Percentiles rank a stretch among this genome's conserved stretches.
Evolutionary conservation across 2,888 invertebrate genomes (phyloP).

Genomic region (Rhagonycha lutea): DNA sequence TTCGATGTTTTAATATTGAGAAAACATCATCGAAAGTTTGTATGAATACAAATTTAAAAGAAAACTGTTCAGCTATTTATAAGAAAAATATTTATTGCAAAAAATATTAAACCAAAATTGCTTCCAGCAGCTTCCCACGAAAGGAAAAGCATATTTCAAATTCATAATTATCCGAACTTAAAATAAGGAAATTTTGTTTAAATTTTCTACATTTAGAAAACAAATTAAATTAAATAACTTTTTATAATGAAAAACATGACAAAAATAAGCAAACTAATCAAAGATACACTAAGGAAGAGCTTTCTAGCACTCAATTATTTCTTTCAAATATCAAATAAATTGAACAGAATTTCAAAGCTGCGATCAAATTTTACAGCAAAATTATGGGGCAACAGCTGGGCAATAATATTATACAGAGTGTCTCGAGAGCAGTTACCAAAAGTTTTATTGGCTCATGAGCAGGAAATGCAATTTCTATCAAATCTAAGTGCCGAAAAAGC

Average conservation of each 20-base stretch:
- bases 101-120: neutral
- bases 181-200: neutral
- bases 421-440: neutral
- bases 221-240: too few species aligned
- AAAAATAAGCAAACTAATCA: too few species aligned
- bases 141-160: neutral
- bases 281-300: too few species aligned
- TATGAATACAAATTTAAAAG: neutral
- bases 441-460: neutral
- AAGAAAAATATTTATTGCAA: neutral
- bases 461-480: neutral
- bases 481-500: neutral
- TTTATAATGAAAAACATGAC: too few species aligned
- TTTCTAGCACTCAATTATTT: too few species aligned
- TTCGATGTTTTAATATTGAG: neutral
- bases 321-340: neutral
- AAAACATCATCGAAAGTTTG: neutral
- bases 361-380: neutral
- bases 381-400: neutral
- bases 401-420: neutral
- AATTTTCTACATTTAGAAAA: neutral
- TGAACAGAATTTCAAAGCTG: neutral
- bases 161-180: neutral
- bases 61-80: neutral
- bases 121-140: neutral